These are phyloP conservation scores for Caiman crocodilus DNA, from an alignment of 2,797 vertebrate species.

Conservation along the genomic window DNA sequence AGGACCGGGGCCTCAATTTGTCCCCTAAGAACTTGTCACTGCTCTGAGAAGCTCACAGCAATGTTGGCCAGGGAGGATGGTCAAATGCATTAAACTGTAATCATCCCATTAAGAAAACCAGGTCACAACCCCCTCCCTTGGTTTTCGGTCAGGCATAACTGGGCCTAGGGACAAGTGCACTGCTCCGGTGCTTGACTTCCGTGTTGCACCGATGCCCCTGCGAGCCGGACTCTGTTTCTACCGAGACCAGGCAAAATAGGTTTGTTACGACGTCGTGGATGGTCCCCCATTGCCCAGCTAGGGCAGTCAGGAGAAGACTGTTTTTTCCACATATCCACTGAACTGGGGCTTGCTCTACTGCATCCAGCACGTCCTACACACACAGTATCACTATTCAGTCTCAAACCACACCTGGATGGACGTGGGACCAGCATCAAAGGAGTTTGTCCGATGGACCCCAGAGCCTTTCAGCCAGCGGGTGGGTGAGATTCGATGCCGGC, in stretches of 20 bases:
- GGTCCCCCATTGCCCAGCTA: background rate
- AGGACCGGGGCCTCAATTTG: background rate
- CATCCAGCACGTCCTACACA: rapidly evolving
- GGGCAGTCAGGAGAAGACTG: rapidly evolving
- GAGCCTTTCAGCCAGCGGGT: too few relatives aligned
- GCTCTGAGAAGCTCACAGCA: background rate
- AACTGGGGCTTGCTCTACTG: background rate
- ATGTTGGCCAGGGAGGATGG: background rate
- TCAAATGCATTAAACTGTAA: background rate
- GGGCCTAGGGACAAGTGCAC: rapidly evolving
- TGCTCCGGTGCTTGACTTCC: background rate
- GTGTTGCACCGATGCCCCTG: background rate
- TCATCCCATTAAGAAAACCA: rapidly evolving
- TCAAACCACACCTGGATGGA: rapidly evolving
- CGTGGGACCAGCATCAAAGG: too few relatives aligned
- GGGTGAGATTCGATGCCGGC: too few relatives aligned
- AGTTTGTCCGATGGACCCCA: too few relatives aligned
- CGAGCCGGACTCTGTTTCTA: background rate
- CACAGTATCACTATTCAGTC: rapidly evolving
- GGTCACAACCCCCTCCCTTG: background rate
- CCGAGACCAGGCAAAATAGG: background rate
- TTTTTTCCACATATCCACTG: rapidly evolving
- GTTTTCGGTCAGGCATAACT: rapidly evolving
- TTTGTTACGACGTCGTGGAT: background rate
- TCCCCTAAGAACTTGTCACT: background rate